Conservation (phyloP, 2,113 vertebrate genomes). For the Falcunculus frontatus region DNA sequence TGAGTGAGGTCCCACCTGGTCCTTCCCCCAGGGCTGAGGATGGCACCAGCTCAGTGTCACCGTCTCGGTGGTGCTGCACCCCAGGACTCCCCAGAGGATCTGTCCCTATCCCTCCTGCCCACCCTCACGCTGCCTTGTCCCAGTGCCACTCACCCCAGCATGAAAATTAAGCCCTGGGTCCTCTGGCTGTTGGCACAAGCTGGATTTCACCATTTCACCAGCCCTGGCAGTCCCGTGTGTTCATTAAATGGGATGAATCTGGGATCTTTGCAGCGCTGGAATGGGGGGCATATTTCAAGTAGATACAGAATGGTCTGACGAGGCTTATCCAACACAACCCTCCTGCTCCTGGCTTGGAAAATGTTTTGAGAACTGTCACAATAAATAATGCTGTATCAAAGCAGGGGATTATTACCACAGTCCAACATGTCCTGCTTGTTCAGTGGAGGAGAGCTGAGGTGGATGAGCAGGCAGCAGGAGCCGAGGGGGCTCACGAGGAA, state of each 20-base stretch:
- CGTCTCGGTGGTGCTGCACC: accelerated
- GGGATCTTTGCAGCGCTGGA: not conserved
- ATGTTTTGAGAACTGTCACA: not conserved
- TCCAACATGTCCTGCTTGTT: not conserved
- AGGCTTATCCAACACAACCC: not conserved
- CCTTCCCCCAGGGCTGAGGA: not conserved
- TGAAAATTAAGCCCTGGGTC: not conserved
- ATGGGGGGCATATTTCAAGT: not conserved
- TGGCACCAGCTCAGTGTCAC: not conserved
- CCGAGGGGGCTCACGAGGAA: not conserved
- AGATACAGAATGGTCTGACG: not conserved
- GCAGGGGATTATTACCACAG: not conserved
- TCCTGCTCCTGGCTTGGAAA: not conserved
- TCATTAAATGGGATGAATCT: not conserved
- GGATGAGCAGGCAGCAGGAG: not conserved
- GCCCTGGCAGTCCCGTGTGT: accelerated
- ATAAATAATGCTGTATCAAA: not conserved
- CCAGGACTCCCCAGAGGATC: not conserved
- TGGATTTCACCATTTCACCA: not conserved
- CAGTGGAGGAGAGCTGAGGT: not conserved
- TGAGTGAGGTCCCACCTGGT: not conserved
- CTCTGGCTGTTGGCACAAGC: not conserved
- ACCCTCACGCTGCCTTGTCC: not conserved
- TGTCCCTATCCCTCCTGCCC: not conserved
- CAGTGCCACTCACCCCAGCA: not conserved